Evolutionary conservation across 1,140 invertebrate genomes (phyloP).

Genomic region (Pogonomyrmex barbatus): DNA sequence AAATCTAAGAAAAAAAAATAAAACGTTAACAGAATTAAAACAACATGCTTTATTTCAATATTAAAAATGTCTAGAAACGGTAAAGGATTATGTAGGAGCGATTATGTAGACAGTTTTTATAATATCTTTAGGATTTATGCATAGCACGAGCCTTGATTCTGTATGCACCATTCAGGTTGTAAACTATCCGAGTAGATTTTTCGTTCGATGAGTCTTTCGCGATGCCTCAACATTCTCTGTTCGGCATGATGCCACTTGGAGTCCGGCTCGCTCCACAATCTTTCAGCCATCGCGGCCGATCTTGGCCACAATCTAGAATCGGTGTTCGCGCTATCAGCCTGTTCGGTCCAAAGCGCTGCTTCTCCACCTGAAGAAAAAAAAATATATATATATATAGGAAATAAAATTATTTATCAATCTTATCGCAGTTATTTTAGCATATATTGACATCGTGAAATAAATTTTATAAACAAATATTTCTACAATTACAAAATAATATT

Average conservation of each 20-base stretch:
- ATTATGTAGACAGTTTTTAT: neutral
- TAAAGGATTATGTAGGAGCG: neutral
- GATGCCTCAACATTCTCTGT: slow-evolving; percentile 89
- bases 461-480: neutral
- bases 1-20: neutral
- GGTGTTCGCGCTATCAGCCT: slow-evolving; percentile 89
- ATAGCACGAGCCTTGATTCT: slow-evolving; percentile 91
- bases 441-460: neutral
- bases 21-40: slow-evolving; percentile 18
- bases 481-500: neutral
- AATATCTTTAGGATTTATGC: slow-evolving; percentile 34
- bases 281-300: slow-evolving; percentile 92
- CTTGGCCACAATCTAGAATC: slow-evolving; percentile 92
- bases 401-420: neutral
- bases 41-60: slow-evolving; percentile 29
- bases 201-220: slow-evolving; percentile 89
- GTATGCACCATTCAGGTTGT: slow-evolving; percentile 93
- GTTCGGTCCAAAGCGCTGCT: slow-evolving; percentile 93
- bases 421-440: neutral
- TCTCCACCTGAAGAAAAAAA: slow-evolving; percentile 88
- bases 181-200: slow-evolving; percentile 90
- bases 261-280: slow-evolving; percentile 91
- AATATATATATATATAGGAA: slow-evolving; percentile 49
- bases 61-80: slow-evolving; percentile 12
- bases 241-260: slow-evolving; percentile 89